Evolutionary conservation across 2,113 vertebrate species (phyloP), one percentile per base, ranked within the genome.

Genomic region (Galeopterus variegatus): DNA sequence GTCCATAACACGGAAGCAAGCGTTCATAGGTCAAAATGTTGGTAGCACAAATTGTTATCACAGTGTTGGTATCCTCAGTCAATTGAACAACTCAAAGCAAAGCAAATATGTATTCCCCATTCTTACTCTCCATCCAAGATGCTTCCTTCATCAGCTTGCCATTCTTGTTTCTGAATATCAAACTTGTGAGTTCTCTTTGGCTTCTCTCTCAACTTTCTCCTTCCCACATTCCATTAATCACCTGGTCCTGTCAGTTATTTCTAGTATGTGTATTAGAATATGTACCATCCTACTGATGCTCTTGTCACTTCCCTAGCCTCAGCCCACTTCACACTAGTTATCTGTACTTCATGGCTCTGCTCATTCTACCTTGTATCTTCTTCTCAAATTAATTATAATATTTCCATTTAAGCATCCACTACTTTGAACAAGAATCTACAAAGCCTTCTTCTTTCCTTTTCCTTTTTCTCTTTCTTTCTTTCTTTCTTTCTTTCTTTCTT

Each of bases 201-300:
- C 8, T 86, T 88, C 95, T 88, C 54, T 69, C 48, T 95, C 69
- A 56, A 24, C 28, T 70, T 93, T 88, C n/a, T 36, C 52, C 76
- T 80, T 84, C 45, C 31, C 45, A 96, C 10, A 75, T 8, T 93
- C 72, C 60, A 73, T 84, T 72, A 88, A 91, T 96, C 86, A 96
- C 41, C 33, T 18, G 14, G 15, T 67, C 36, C 58, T 95, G n/a
- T 77, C 80, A 86, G 8, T 85, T 95, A 36, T 82, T 96, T 82
- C 17, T 67, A 91, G 8, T 60, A 4, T 54, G 19, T 69, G 8
- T 79, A 67, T 72, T 81, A 7, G 17, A 60, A 86, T 19, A 50
- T 65, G 50, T 75, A 56, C 15, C 17, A 24, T 72, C 23, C 64
- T 90, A 7, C 70, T 84, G 58, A 41, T 52, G 36, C 19, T 70